These are phyloP conservation scores for Papilio helenus DNA, from an alignment of 1,140 invertebrate genomes.

Conservation along the genomic window DNA sequence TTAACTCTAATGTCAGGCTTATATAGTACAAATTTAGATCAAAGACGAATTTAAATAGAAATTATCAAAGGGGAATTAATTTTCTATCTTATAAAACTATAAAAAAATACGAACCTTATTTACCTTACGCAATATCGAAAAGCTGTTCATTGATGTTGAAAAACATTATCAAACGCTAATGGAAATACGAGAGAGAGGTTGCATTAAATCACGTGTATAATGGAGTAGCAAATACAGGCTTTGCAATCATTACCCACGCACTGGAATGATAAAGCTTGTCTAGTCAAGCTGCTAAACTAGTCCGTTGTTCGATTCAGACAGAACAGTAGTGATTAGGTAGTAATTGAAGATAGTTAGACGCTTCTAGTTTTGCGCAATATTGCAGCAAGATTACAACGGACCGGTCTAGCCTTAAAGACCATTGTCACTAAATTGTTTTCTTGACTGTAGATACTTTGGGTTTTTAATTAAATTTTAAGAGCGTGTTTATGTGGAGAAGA, in stretches of 20 bases:
- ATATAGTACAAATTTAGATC: background rate
- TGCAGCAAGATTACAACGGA: background rate
- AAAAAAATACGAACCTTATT: background rate
- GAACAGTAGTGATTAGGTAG: slow-evolving; percentile 29
- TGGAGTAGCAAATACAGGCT: slow-evolving; percentile 34
- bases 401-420: background rate
- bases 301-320: slow-evolving; percentile 28
- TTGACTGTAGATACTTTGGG: background rate
- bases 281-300: slow-evolving; percentile 33
- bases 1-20: background rate
- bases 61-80: background rate
- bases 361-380: slow-evolving; percentile 30
- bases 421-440: background rate
- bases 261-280: slow-evolving; percentile 31
- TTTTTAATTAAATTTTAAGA: background rate
- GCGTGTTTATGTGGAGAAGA: background rate
- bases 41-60: background rate
- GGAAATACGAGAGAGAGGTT: background rate
- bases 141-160: background rate
- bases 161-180: slow-evolving; percentile 25
- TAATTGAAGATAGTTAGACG: slow-evolving; percentile 25
- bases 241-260: slow-evolving; percentile 37
- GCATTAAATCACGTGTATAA: slow-evolving; percentile 34
- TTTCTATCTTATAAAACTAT: background rate
- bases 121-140: background rate